These are phyloP conservation scores for Calliphora vomitoria DNA, from an alignment of 2,888 invertebrate species.

Conservation along the genomic window DNA sequence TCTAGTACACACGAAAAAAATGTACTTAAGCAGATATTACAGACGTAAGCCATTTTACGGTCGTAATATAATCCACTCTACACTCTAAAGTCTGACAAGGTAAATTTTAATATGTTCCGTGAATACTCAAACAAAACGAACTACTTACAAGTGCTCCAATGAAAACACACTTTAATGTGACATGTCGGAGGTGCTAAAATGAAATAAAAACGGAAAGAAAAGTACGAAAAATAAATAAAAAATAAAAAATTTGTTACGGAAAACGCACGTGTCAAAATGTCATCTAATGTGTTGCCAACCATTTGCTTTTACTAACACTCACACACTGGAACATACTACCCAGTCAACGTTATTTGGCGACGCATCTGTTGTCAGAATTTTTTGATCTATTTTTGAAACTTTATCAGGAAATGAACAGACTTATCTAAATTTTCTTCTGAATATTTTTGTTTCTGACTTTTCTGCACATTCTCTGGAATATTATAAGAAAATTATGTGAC, in stretches of 20 bases:
- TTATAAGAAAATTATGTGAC: no score
- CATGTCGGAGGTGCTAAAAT: constrained; percentile 44
- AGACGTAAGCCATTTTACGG: constrained; percentile 36
- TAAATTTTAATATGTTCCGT: constrained; percentile 40
- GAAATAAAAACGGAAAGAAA: constrained; percentile 28
- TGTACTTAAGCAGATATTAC: constrained; percentile 44
- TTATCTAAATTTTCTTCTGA: no score
- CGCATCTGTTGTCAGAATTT: no score
- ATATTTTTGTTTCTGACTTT: no score
- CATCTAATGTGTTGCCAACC: constrained; percentile 52
- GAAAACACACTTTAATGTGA: constrained; percentile 36
- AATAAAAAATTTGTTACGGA: constrained; percentile 25
- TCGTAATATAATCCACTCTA: constrained; percentile 47
- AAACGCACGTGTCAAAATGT: constrained; percentile 64
- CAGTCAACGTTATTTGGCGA: no score
- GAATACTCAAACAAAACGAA: constrained; percentile 14
- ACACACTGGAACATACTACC: background rate
- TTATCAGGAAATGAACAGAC: no score
- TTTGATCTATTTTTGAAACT: no score
- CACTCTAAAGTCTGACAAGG: constrained; percentile 30
- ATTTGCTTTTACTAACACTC: constrained; percentile 2
- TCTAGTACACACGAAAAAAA: constrained; percentile 2
- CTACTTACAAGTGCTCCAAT: constrained; percentile 24
- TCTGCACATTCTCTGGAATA: no score
- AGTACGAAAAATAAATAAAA: constrained; percentile 6